Base-by-base conservation (phyloP, 2,113 vertebrate species). In the Myotis brandtii region DNA sequence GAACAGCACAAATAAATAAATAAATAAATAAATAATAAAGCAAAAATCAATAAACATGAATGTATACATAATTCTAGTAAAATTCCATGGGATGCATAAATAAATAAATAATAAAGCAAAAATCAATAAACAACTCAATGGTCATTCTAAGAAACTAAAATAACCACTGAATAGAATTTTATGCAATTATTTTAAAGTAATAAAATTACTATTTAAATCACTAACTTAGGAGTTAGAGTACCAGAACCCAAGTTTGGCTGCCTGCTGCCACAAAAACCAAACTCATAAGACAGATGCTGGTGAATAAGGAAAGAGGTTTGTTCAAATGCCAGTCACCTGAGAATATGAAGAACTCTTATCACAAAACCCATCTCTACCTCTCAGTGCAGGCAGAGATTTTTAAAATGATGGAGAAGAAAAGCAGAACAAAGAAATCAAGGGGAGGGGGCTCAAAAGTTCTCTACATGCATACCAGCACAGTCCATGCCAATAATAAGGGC, bases 151-250 rank as follows among this genome's bases (percentile, higher is more conserved):
- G 11, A 69, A 9, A 50, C 52, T 50, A 81, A 34, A 91, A 32
- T 23, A 84, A 77, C 9, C 11, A 88, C 9, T 76, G 6, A 72
- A 52, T 0, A 67, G 48, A 86, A 89, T 92, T 86, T 79, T 73
- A 84, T 70, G 21, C n/a, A 88, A 23, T 16, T 73, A 67, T 64
- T 93, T 89, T 56, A 83, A 75, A 82, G 37, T 70, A 83, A 90
- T 83, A 70, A 80, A 91, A 34, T 84, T 72, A 89, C 64, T 84
- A 92, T 73, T 83, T 79, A 89, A 86, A 93, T 77, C 54, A 91
- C 43, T 77, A 86, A 62, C 3, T 64, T 75, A 54, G 16, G 20
- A 89, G 56, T 95, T 92, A 56, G 64, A 32, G 64, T 16, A 66
- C 30, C 0, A 6, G 13, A 66, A n/a, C 64, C 30, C 64, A 66